Base-by-base conservation (phyloP, 1,140 invertebrate genomes). In the Episyrphus balteatus region DNA sequence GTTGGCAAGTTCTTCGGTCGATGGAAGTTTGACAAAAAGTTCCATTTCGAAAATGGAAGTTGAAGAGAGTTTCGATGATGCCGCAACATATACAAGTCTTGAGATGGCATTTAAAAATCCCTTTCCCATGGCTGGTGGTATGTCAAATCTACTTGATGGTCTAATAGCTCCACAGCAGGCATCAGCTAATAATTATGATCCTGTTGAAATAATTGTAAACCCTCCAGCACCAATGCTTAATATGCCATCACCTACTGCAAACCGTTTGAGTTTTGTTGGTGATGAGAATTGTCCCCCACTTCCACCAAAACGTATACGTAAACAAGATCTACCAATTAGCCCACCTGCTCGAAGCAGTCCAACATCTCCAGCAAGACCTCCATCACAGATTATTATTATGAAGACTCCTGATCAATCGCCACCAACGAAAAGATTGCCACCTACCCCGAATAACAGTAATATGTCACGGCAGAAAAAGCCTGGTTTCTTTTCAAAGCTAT, bases 21-120 rank as follows among this genome's bases (percentile, higher is more conserved):
- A 53, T 14, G 53, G 49, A 12, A 36, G 47, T 2, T 15, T 36
- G 21, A 26, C 54, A 11, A 47, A 53, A 32, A 54, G 57, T 19
- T 42, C 50, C 15, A 52, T 38, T 37, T 55, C 50, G 1, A 63
- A 69, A 34, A 71, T 78, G 65, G 71, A 75, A 6, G 52, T 74
- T 8, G 81, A 84, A 32, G 80, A 80, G 26, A 66, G 64, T 31
- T 81, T 85, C 50, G 79, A 81, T 53, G 85, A 88, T 55, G 76
- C 80, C 44, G 80, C 81, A 43, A 86, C 83, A 0, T 89, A 90
- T 51, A 84, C 83, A 0, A 89, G 86, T 58, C 66, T 90, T 38
- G 86, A 89, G 60, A 73, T 88, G 58, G 88, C 88, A 1, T 90
- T 89, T 74, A 88, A 84, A 69, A 88, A 90, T 70, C 86, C 86